Percentiles rank a stretch among this genome's conserved stretches.
These are phyloP conservation scores for Drosophila mauritiana DNA, from an alignment of 1,140 invertebrate species.

Conservation along the genomic window DNA sequence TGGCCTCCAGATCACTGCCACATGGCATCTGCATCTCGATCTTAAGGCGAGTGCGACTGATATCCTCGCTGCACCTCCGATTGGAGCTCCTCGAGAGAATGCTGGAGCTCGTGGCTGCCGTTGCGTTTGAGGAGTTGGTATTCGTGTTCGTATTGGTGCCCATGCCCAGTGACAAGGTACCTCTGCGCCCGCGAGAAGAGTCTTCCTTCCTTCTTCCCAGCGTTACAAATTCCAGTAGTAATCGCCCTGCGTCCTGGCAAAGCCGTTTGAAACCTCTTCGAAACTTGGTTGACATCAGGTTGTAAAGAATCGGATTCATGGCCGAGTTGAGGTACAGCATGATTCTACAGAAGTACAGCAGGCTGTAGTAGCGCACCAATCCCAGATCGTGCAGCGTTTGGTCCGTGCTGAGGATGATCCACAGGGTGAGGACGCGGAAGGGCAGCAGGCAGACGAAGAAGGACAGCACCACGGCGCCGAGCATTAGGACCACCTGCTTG, in stretches of 20 bases:
- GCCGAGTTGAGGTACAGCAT: conserved; percentile 96
- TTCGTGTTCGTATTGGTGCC: conserved; percentile 67
- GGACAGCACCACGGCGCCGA: conserved; percentile 94
- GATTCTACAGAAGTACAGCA: conserved; percentile 93
- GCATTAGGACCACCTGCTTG: conserved; percentile 94
- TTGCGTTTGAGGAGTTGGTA: conserved; percentile 66
- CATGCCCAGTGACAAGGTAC: conserved; percentile 55
- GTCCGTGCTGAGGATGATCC: conserved; percentile 91
- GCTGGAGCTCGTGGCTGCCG: conserved; percentile 70
- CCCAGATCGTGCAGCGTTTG: conserved; percentile 88
- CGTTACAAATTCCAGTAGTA: conserved; percentile 64
- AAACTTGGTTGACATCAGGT: conserved; percentile 96
- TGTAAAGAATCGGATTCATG: conserved; percentile 95
- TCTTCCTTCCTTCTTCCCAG: conserved; percentile 42
- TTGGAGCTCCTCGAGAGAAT: conserved; percentile 77
- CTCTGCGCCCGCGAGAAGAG: conserved; percentile 49
- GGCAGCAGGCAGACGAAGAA: conserved; percentile 96
- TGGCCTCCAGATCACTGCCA: conserved; percentile 70
- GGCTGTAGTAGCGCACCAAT: conserved; percentile 92
- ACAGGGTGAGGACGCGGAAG: conserved; percentile 93
- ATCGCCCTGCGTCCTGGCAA: conserved; percentile 83
- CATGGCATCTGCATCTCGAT: conserved; percentile 76
- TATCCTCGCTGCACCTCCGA: conserved; percentile 73
- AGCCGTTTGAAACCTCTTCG: conserved; percentile 91
- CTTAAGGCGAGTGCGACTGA: conserved; percentile 67